A percentile compares a stretch with the other conserved stretches of the same genome.
phyloP scores from a whole-genome alignment of 2,797 vertebrate species.

The Centroberyx gerrardi region DNA sequence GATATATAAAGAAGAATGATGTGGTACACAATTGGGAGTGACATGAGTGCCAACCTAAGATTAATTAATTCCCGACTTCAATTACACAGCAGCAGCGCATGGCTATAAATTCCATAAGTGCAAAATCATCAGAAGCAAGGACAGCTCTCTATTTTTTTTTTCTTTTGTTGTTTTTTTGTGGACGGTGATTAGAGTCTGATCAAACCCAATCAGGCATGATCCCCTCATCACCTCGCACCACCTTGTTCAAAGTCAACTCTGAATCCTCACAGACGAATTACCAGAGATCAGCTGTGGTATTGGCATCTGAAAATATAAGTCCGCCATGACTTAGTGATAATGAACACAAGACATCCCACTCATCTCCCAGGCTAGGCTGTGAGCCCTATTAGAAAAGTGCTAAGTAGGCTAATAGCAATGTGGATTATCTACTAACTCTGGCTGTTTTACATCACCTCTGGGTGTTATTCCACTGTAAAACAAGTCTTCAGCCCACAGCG shows the following conservation, averaged over 20 bases:
- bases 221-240: constrained; percentile 47
- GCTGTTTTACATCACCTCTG: constrained; percentile 73
- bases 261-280: constrained; percentile 50
- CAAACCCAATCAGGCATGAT: constrained; percentile 64
- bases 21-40: constrained; percentile 34
- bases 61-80: constrained; percentile 62
- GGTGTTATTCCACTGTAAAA: constrained; percentile 51
- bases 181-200: constrained; percentile 66
- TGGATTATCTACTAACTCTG: constrained; percentile 73
- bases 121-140: constrained; percentile 52
- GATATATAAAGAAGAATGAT: constrained; percentile 17
- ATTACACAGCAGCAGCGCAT: constrained; percentile 57
- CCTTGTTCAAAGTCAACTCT: constrained; percentile 51
- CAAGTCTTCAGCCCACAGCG: constrained; percentile 40
- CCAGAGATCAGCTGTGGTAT: constrained; percentile 49
- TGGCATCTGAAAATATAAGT: constrained; percentile 48
- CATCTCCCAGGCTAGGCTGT: constrained; percentile 66
- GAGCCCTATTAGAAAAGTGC: constrained; percentile 74
- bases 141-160: constrained; percentile 37
- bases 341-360: constrained; percentile 63
- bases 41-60: constrained; percentile 47
- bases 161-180: constrained; percentile 15
- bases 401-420: constrained; percentile 80
- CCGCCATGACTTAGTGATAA: constrained; percentile 64
- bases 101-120: constrained; percentile 56